phyloP scores from a whole-genome alignment of 37 sponge, comb jelly and placozoan genomes.

The Hexactinellida sp. region DNA sequence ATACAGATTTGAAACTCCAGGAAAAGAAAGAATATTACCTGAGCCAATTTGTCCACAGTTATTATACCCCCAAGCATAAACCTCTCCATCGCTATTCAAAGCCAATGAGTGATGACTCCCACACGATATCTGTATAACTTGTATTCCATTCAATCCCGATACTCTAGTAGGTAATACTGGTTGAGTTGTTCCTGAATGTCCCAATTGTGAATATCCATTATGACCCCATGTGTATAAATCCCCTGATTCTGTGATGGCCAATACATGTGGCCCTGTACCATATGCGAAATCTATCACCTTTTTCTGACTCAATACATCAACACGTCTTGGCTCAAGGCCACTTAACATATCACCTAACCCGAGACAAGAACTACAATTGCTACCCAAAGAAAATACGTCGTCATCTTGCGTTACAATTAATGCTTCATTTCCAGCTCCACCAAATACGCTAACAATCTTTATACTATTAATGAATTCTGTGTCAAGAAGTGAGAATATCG shows the following conservation, averaged over 20 bases:
- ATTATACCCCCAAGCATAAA: slow-evolving; percentile 76
- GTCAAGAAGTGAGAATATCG: slow-evolving; percentile 55
- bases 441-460: slow-evolving; percentile 58
- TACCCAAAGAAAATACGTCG: slow-evolving; percentile 64
- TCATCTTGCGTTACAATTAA: slow-evolving; percentile 44
- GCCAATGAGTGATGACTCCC: slow-evolving; percentile 74
- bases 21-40: slow-evolving; percentile 1
- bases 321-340: slow-evolving; percentile 39
- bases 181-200: slow-evolving; percentile 31
- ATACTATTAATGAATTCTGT: slow-evolving; percentile 28
- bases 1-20: not conserved
- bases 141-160: slow-evolving; percentile 16
- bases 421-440: slow-evolving; percentile 63
- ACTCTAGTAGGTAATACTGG: slow-evolving; percentile 21
- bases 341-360: slow-evolving; percentile 47
- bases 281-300: slow-evolving; percentile 31
- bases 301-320: slow-evolving; percentile 35
- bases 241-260: slow-evolving; percentile 44
- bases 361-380: slow-evolving; percentile 52
- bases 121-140: slow-evolving; percentile 59
- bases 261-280: slow-evolving; percentile 73
- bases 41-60: slow-evolving; percentile 71
- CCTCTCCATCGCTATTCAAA: slow-evolving; percentile 37
- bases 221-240: slow-evolving; percentile 77
- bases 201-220: slow-evolving; percentile 72